A percentile compares a stretch with the other conserved stretches of the same genome.
Evolutionary conservation across 2,113 vertebrate species (phyloP).

Genomic region (Oostethus manadensis): DNA sequence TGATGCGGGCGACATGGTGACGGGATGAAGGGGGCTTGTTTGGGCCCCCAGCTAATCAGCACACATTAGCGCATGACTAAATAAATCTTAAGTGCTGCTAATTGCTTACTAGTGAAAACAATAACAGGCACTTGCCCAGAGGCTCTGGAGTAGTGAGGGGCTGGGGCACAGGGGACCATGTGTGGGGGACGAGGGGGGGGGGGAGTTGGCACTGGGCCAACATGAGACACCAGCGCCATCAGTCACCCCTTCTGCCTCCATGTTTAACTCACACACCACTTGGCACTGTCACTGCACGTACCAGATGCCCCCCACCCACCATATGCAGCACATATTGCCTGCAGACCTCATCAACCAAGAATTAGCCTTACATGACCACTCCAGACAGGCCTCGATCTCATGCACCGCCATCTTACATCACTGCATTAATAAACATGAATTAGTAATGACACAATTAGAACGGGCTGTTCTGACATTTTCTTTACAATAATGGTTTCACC

Average conservation of each 20-base stretch:
- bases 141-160: constrained; percentile 54
- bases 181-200: background rate
- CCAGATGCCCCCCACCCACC: constrained; percentile 52
- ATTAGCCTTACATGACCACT: constrained; percentile 51
- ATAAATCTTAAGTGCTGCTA: constrained; percentile 76
- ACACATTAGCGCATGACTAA: constrained; percentile 78
- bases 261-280: constrained; percentile 57
- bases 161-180: constrained; percentile 54
- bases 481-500: constrained; percentile 51
- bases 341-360: constrained; percentile 42
- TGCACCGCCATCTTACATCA: constrained; percentile 62
- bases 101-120: constrained; percentile 78
- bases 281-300: constrained; percentile 51
- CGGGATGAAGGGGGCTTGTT: constrained; percentile 57
- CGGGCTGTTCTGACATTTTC: constrained; percentile 62
- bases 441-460: constrained; percentile 71
- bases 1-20: constrained; percentile 57
- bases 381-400: constrained; percentile 49
- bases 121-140: constrained; percentile 72
- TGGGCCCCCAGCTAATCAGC: constrained; percentile 76
- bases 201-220: constrained; percentile 69
- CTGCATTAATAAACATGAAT: constrained; percentile 72
- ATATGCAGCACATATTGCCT: constrained; percentile 22
- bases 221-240: constrained; percentile 58
- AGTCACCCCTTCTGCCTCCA: constrained; percentile 47